A percentile compares a stretch with the other conserved stretches of the same genome.
Conservation (phyloP, 2,113 vertebrate genomes). For the Pteronura brasiliensis region DNA sequence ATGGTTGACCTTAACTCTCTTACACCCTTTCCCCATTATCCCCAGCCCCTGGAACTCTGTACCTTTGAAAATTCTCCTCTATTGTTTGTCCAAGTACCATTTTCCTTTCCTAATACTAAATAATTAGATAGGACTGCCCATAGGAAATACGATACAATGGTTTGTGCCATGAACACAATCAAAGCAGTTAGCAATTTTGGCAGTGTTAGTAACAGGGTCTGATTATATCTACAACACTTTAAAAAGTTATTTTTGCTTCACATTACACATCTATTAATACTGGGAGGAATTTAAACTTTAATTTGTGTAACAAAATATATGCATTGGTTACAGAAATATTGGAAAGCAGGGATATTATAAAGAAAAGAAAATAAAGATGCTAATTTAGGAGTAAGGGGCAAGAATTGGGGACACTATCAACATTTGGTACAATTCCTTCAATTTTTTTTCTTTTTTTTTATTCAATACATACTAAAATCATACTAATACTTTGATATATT, state of each 20-base stretch:
- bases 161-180: neutral
- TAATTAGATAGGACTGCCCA: neutral
- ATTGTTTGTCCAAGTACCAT: neutral
- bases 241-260: neutral
- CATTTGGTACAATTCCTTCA: neutral
- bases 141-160: neutral
- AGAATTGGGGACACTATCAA: neutral
- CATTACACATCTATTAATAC: neutral
- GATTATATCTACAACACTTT: neutral
- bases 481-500: neutral
- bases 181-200: neutral
- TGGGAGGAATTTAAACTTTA: neutral
- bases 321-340: neutral
- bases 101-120: neutral
- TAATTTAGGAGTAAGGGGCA: neutral
- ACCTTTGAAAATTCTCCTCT: neutral
- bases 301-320: neutral
- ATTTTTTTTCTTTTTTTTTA: neutral
- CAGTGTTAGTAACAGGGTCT: neutral
- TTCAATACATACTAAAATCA: neutral
- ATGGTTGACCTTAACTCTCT: neutral
- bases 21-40: neutral
- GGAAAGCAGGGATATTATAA: neutral
- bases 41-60: neutral
- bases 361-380: neutral